Evolutionary conservation across 2,888 invertebrate genomes (phyloP).

Genomic region (Athalia cordata): DNA sequence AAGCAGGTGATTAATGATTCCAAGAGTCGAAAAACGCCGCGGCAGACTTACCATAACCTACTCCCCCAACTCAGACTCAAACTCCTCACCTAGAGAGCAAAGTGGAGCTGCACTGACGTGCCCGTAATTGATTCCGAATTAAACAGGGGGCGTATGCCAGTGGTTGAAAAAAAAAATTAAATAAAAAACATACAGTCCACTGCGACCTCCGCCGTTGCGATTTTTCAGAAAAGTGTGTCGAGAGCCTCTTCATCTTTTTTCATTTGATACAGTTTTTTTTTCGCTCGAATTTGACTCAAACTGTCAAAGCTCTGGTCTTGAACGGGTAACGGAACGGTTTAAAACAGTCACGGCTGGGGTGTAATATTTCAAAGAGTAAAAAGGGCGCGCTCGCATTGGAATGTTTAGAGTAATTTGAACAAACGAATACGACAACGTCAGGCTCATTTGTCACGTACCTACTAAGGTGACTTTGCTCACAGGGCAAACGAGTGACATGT

Average conservation of each 20-base stretch:
- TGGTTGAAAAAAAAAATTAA: no score
- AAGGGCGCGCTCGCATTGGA: conserved; percentile 54
- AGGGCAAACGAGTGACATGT: conserved; percentile 57
- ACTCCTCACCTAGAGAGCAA: no score
- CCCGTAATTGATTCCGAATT: conserved; percentile 67
- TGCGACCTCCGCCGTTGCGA: conserved; percentile 49
- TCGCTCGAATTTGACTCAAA: background rate
- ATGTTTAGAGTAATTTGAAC: conserved; percentile 71
- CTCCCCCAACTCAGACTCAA: conserved; percentile 32
- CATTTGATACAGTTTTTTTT: background rate
- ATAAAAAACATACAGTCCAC: no score
- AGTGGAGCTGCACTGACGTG: conserved; percentile 49
- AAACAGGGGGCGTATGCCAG: conserved; percentile 20
- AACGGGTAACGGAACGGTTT: conserved; percentile 30
- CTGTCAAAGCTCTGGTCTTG: background rate
- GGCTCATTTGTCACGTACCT: conserved; percentile 68
- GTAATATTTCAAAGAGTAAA: conserved; percentile 71
- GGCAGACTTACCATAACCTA: conserved; percentile 43
- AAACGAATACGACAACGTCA: conserved; percentile 69
- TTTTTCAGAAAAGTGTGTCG: conserved; percentile 51
- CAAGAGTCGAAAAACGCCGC: conserved; percentile 58
- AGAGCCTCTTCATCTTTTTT: background rate
- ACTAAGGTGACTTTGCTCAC: conserved; percentile 53
- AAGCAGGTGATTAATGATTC: conserved; percentile 72
- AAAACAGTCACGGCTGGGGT: conserved; percentile 53